Base-by-base conservation (phyloP, 2,888 invertebrate genomes). In the Sturmia bella region DNA sequence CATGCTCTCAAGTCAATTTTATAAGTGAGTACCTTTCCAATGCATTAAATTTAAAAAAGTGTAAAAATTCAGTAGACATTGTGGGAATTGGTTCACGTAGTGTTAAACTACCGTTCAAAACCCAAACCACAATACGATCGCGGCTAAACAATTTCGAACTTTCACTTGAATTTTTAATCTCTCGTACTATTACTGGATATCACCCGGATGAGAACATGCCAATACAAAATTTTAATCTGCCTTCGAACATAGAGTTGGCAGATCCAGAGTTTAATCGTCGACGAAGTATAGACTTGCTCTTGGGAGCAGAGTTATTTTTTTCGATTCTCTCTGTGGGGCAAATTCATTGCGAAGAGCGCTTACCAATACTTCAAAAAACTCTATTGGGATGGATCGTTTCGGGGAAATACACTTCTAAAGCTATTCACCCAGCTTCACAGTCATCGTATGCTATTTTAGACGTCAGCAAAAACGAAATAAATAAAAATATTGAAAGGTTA, bases 281-380 rank as follows among this genome's bases (percentile, higher is more conserved):
- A 3, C 27, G 45, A 39, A 64, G 61, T 9, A 80, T 80, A 21
- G 76, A 80, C 19, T 21, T 74, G 43, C 17, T 83, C 7, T 15
- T 83, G 0, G 76, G 76, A 0, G 75, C 72, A 5, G 83, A 79
- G 41, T n/a, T 72, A 19, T 82, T 74, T 37, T 79, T 83, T 17
- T 32, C 45, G 12, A 41, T 80, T 21, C 13, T 74, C 0, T 70
- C 59, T 4, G 74, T 63, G 5, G 45, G 57, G 12, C 66, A 80
- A 69, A 69, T 80, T 39, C 54, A 39, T 12, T 19, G 1, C n/a
- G 56, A 45, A 1, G 15, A 52, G 3, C 39, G 68, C 9, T 61
- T 83, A n/a, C 82, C 84, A 11, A 81, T 63, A 13, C 59, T 85
- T 0, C 85, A 82, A 56, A 77, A 77, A 59, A 82, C 73, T 0